These are phyloP conservation scores for Ovis aries DNA, from an alignment of 2,113 vertebrate genomes.

Conservation along the genomic window DNA sequence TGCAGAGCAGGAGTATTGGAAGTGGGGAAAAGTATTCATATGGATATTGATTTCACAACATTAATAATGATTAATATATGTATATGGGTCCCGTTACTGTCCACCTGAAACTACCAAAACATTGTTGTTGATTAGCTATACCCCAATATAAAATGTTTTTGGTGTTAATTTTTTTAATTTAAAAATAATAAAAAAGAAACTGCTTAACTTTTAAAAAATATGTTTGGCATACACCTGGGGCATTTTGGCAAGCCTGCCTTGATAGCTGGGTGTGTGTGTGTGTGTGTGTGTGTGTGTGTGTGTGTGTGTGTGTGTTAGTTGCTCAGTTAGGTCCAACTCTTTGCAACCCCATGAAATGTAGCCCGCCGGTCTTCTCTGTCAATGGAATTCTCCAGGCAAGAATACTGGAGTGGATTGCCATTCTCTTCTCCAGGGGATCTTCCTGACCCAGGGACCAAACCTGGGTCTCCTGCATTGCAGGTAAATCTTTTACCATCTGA, in stretches of 20 bases:
- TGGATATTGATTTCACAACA: neutral
- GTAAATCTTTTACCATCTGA: neutral
- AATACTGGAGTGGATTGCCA: neutral
- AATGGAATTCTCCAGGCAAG: neutral
- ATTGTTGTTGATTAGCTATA: neutral
- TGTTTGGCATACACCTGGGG: neutral
- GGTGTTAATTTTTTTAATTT: neutral
- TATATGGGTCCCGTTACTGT: neutral
- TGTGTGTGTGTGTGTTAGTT: neutral
- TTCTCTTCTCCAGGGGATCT: neutral
- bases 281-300: neutral
- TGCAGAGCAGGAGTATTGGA: neutral
- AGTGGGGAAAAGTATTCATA: neutral
- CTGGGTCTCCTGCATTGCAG: neutral
- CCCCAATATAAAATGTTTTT: neutral
- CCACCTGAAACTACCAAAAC: neutral
- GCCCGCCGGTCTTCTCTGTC: neutral
- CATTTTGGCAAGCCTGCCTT: neutral
- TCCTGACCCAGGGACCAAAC: neutral
- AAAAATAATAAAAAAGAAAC: neutral
- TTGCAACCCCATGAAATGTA: neutral
- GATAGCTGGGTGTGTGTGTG: neutral
- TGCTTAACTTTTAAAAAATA: neutral
- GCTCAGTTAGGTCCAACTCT: neutral
- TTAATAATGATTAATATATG: neutral